These are phyloP conservation scores for Calliopum simillimum DNA, from an alignment of 2,888 invertebrate species.

Conservation along the genomic window DNA sequence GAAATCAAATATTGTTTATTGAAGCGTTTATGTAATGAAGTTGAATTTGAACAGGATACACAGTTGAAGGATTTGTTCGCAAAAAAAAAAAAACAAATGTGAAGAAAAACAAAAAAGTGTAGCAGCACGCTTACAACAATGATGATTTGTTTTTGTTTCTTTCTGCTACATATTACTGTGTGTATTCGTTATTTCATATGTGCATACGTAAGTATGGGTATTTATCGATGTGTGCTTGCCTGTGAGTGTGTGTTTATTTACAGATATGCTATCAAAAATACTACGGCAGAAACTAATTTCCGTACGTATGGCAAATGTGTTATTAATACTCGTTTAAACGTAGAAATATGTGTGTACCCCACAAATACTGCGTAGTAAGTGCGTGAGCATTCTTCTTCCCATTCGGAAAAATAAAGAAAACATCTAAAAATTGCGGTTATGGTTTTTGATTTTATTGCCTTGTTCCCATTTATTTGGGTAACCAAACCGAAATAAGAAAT, in stretches of 20 bases:
- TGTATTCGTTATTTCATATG: neutral
- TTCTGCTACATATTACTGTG: neutral
- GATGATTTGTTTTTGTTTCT: slow-evolving; percentile 2
- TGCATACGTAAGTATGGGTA: no score
- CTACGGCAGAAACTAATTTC: slow-evolving; percentile 16
- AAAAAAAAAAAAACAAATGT: no score
- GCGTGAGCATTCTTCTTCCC: no score
- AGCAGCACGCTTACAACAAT: neutral
- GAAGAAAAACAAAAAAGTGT: no score
- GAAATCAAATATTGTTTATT: slow-evolving; percentile 30
- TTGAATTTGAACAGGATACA: slow-evolving; percentile 20
- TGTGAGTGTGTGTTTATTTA: neutral
- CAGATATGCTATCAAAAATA: slow-evolving; percentile 7
- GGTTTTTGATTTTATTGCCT: no score
- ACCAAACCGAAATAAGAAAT: no score
- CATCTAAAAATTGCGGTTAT: no score
- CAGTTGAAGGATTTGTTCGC: no score
- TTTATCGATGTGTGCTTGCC: neutral
- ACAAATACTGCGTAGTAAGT: neutral
- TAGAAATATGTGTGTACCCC: neutral
- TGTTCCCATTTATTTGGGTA: no score
- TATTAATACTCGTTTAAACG: neutral
- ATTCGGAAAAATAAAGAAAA: no score
- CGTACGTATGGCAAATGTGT: slow-evolving; percentile 5
- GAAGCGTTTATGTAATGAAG: slow-evolving; percentile 22